Conservation (phyloP, 2,113 vertebrate genomes). For the Solenodon paradoxus region DNA sequence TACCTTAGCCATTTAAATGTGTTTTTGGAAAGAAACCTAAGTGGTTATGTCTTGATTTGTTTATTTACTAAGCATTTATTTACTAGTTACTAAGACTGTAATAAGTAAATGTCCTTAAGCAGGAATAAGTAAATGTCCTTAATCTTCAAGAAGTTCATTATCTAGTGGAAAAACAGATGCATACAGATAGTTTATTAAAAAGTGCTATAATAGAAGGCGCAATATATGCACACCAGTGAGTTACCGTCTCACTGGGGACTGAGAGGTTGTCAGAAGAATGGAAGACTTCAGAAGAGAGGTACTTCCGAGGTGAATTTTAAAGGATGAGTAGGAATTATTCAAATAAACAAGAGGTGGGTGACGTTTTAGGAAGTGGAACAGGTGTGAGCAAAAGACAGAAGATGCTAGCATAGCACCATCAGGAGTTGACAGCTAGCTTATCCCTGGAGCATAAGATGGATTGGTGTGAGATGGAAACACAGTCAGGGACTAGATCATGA, state of each 20-base stretch:
- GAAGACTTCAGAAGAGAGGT: background rate
- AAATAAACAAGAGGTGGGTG: background rate
- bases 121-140: background rate
- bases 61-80: background rate
- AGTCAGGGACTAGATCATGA: background rate
- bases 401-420: background rate
- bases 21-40: constrained; percentile 1
- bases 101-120: background rate
- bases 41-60: background rate
- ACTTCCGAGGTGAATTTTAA: background rate
- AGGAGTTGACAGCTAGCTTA: background rate
- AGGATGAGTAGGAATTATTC: background rate
- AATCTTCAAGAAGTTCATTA: constrained; percentile 15
- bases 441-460: background rate
- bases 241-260: background rate
- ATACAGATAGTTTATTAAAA: background rate
- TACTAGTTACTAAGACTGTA: background rate
- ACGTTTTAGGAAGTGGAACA: background rate
- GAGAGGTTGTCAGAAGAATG: background rate
- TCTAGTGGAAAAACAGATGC: background rate
- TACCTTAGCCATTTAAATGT: background rate
- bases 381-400: background rate
- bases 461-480: background rate
- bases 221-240: background rate
- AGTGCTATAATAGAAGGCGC: background rate